Evolutionary conservation across 2,888 invertebrate genomes (phyloP), one percentile per base, ranked within the genome.

Genomic region (Ornithoptera alexandrae): DNA sequence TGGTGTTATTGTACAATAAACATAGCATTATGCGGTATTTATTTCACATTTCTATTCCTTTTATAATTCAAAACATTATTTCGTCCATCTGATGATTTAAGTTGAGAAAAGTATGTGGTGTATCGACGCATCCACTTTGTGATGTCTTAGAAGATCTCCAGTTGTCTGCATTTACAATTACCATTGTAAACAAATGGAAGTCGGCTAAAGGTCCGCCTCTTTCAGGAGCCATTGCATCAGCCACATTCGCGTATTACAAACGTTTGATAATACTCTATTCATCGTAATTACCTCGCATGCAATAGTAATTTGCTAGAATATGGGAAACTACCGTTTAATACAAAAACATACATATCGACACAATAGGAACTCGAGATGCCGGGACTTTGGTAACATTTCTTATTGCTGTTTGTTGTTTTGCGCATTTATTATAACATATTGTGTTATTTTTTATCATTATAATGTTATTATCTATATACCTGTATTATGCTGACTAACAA

Each of bases 221-320:
- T 63, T 64, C 60, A 53, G 53, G 46, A 67, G 30, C 66, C 62
- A 69, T 71, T 70, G 68, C 53, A 36, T 62, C 71, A 66, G 18
- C 53, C 62, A 62, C 50, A 63, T 61, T 65, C 62, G 57, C 57
- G 22, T 58, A 65, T 69, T 69, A 69, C 69, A 65, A 79, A 81
- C 82, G 79, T 87, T 88, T 85, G 81, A 86, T 87, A 88, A 88
- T 87, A 85, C 83, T 76, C 86, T 76, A 88, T 87, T 87, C 86
- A 81, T 83, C 75, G 73, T 73, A 75, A 77, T 87, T 87, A 87
- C 84, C 77, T 84, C 81, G 83, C 74, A 69, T 65, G 70, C 66
- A 70, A 71, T 74, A 76, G 66, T 58, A 62, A 63, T 70, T 70
- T 63, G 53, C 77, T 74, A 77, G 78, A 77, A 84, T 86, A 87